Evolutionary conservation across 2,888 invertebrate species (phyloP).

Genomic region (Zaprionus obscuricornis): DNA sequence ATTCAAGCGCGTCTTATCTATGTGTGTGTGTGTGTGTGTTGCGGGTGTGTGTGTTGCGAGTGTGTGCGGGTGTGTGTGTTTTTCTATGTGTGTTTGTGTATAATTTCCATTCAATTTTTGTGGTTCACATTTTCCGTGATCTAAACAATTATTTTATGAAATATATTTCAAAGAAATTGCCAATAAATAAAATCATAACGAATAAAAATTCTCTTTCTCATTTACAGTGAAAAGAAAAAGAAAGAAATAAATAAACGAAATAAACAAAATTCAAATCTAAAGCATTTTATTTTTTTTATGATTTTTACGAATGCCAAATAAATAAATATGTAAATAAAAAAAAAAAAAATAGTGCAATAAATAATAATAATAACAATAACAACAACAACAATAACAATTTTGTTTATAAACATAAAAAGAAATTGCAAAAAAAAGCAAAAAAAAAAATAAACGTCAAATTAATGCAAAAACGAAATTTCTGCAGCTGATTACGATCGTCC

Average conservation of each 20-base stretch:
- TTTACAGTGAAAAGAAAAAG: constrained; percentile 23
- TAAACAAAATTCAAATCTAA: no score
- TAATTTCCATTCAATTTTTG: constrained; percentile 5
- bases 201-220: constrained; percentile 2
- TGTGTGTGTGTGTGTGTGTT: neutral
- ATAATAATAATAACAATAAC: constrained; percentile 11
- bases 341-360: constrained; percentile 5
- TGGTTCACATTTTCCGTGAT: constrained; percentile 23
- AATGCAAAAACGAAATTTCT: constrained; percentile 11
- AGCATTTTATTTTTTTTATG: constrained; percentile 1
- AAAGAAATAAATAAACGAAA: neutral
- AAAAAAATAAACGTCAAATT: constrained; percentile 3
- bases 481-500: constrained; percentile 27
- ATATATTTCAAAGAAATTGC: constrained; percentile 29
- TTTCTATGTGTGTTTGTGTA: constrained; percentile 7
- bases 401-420: constrained; percentile 28
- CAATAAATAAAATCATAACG: constrained; percentile 28
- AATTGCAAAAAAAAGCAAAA: constrained; percentile 8
- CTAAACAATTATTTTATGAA: constrained; percentile 33
- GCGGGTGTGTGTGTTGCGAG: neutral
- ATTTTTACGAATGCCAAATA: constrained; percentile 25
- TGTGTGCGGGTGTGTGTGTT: neutral
- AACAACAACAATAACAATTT: constrained; percentile 18
- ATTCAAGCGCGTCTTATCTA: constrained; percentile 37
- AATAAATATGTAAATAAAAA: no score